Conservation (phyloP, 2,888 invertebrate genomes). For the Incurvaria masculella region DNA sequence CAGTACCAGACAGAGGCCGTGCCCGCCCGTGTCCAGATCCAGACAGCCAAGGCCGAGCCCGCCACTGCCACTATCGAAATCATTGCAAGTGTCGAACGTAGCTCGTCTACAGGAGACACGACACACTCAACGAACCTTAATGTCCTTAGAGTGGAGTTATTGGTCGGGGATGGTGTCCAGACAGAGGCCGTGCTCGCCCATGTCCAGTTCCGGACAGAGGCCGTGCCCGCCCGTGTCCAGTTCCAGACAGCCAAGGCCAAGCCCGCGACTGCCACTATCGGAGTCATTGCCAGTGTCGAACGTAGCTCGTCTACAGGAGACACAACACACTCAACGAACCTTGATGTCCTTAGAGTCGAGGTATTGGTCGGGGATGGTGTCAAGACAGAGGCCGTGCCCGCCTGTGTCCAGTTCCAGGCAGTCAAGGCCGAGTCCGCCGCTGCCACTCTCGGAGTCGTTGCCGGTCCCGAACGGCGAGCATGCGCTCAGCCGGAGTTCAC, state of each 20-base stretch:
- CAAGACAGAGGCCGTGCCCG: conserved; percentile 42
- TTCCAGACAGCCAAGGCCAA: conserved; percentile 15
- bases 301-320: no score
- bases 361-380: conserved; percentile 32
- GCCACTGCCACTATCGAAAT: conserved; percentile 25
- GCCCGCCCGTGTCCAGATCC: conserved; percentile 19
- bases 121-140: no score
- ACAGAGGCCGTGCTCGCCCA: conserved; percentile 8
- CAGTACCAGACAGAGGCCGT: conserved; percentile 19
- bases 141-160: conserved; percentile 13
- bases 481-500: conserved; percentile 41
- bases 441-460: conserved; percentile 26
- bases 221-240: conserved; percentile 12
- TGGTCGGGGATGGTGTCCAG: conserved; percentile 15
- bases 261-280: conserved; percentile 29
- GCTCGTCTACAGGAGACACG: no score
- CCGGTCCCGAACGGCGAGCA: conserved; percentile 38
- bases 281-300: conserved; percentile 30
- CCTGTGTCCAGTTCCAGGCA: conserved; percentile 41
- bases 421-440: conserved; percentile 32
- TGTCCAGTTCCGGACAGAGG: conserved; percentile 16
- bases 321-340: conserved; percentile 21
- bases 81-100: background rate
- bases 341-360: conserved; percentile 43
- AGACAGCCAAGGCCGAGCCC: conserved; percentile 21